Conservation (phyloP, 2,797 vertebrate species). For the Poliocrania exsul region DNA sequence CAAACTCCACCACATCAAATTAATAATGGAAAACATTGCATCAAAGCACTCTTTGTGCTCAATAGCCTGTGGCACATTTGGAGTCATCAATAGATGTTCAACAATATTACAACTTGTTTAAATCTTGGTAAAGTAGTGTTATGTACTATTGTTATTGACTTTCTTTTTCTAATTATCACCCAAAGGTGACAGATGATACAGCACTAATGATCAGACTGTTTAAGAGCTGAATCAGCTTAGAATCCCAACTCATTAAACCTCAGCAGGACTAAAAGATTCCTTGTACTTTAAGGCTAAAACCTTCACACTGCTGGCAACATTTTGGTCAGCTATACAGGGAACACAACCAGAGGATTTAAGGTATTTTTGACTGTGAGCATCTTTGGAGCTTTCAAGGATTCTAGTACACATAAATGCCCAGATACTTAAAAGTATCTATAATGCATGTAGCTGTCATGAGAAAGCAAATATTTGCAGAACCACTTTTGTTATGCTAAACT, state of each 20-base stretch:
- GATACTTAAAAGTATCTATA: neutral
- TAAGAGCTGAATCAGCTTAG: constrained; percentile 71
- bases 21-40: constrained; percentile 80
- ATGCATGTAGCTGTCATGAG: neutral
- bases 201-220: constrained; percentile 77
- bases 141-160: constrained; percentile 83
- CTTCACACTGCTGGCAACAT: neutral
- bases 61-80: constrained; percentile 80
- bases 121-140: constrained; percentile 82
- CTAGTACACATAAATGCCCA: neutral
- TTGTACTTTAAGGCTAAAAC: constrained; percentile 32
- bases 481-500: neutral
- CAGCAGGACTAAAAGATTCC: constrained; percentile 40
- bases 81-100: constrained; percentile 83
- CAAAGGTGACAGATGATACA: constrained; percentile 82
- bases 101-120: constrained; percentile 82
- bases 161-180: constrained; percentile 83
- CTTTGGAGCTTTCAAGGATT: neutral
- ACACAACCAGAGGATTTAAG: neutral
- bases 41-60: constrained; percentile 74
- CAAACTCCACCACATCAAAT: constrained; percentile 76
- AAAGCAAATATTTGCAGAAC: neutral
- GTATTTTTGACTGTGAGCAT: neutral
- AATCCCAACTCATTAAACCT: constrained; percentile 65
- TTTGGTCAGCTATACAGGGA: neutral